phyloP scores from a whole-genome alignment of 2,113 vertebrate genomes.

The Leptobrachium ailaonicum region DNA sequence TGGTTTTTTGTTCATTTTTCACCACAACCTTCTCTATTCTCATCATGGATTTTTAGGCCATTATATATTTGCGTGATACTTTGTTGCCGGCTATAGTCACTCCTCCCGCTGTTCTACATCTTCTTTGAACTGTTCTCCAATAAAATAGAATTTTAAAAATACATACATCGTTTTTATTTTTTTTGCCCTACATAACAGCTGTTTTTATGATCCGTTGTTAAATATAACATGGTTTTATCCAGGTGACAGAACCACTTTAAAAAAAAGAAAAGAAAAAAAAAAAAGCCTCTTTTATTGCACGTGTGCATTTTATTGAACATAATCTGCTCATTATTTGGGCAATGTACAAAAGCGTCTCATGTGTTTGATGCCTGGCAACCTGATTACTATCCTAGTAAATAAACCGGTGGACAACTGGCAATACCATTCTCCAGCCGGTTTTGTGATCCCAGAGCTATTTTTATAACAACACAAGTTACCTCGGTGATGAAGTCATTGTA shows the following conservation, averaged over 20 bases:
- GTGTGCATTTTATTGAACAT: not conserved
- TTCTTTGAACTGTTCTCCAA: too few species aligned
- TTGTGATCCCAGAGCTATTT: constrained; percentile 45
- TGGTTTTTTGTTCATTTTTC: too few species aligned
- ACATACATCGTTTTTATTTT: too few species aligned
- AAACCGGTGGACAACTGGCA: constrained; percentile 39
- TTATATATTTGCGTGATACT: too few species aligned
- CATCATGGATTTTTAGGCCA: too few species aligned
- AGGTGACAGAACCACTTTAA: not conserved
- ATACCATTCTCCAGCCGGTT: constrained; percentile 26
- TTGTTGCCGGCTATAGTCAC: too few species aligned
- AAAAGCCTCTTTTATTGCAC: not conserved
- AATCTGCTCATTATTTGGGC: not conserved
- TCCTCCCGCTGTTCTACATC: too few species aligned
- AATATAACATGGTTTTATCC: too few species aligned
- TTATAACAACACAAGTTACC: not conserved
- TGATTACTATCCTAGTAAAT: constrained; percentile 22
- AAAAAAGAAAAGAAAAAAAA: not conserved
- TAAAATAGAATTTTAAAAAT: too few species aligned
- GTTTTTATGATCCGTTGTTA: too few species aligned
- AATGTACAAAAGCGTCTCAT: constrained; percentile 1
- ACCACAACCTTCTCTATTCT: too few species aligned
- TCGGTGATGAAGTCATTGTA: constrained; percentile 58
- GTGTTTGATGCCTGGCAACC: constrained; percentile 36
- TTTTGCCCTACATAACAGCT: too few species aligned